phyloP scores from a whole-genome alignment of 2,113 vertebrate species.

The Campylorhamphus procurvoides region DNA sequence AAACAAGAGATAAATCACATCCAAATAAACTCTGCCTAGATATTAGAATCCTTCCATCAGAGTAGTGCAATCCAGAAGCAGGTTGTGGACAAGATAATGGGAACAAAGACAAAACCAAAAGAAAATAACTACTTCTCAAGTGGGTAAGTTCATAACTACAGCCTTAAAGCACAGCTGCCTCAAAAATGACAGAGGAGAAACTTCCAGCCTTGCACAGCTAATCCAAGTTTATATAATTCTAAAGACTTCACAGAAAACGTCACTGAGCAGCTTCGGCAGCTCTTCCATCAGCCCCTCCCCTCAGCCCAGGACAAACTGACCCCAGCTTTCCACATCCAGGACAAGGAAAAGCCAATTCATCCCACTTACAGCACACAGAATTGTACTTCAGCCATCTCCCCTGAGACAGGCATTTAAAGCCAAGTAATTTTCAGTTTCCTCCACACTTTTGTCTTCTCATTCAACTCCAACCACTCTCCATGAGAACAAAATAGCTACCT shows the following conservation, averaged over 20 bases:
- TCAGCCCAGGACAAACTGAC: background rate
- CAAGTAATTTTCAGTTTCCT: background rate
- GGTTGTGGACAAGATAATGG: background rate
- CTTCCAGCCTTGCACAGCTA: background rate
- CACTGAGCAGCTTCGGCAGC: background rate
- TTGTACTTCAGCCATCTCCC: background rate
- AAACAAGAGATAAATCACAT: background rate
- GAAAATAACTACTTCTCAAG: background rate
- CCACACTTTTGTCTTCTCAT: background rate
- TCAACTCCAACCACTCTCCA: background rate
- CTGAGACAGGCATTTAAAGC: background rate
- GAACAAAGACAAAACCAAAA: background rate
- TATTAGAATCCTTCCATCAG: background rate
- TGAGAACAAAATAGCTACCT: background rate
- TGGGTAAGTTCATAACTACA: background rate
- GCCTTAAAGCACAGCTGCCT: background rate
- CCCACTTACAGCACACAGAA: background rate
- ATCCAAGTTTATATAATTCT: conserved; percentile 35
- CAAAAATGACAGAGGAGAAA: background rate
- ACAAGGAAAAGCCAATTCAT: background rate
- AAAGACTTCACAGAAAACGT: conserved; percentile 10
- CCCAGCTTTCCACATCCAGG: conserved; percentile 1
- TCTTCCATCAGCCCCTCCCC: conserved; percentile 40
- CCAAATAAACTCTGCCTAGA: background rate
- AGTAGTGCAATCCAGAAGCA: background rate